Percentiles rank a stretch among this genome's conserved stretches.
These are phyloP conservation scores for Triops cancriformis DNA, from an alignment of 1,140 invertebrate genomes.

Conservation along the genomic window DNA sequence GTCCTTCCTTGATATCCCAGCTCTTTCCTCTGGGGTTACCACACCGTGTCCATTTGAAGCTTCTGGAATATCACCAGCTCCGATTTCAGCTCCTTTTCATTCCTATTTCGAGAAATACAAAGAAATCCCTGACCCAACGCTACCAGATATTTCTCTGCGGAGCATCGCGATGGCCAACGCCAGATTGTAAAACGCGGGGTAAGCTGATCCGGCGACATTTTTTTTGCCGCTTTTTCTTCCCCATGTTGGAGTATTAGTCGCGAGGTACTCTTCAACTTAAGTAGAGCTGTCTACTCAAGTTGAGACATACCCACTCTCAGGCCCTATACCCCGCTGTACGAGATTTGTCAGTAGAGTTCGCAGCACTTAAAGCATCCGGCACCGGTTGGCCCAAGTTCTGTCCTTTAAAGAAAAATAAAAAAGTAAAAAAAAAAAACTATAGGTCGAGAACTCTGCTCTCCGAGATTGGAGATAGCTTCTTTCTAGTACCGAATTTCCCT, in stretches of 20 bases:
- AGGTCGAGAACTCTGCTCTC: background rate
- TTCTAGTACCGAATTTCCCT: background rate
- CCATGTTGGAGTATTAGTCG: background rate
- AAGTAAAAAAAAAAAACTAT: background rate
- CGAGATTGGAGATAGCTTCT: background rate
- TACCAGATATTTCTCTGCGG: background rate
- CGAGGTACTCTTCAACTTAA: slow-evolving; percentile 10
- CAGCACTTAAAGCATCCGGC: background rate
- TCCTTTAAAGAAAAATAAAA: background rate
- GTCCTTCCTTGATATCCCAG: no score
- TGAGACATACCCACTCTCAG: background rate
- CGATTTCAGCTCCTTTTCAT: background rate
- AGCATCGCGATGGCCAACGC: background rate
- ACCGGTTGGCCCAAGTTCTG: background rate
- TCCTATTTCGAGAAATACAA: background rate
- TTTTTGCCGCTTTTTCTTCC: background rate
- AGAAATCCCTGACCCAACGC: background rate
- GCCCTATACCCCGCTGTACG: background rate
- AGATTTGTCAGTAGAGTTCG: background rate
- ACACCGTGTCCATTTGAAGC: background rate
- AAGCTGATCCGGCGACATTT: background rate
- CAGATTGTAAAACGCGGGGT: background rate
- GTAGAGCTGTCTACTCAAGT: slow-evolving; percentile 5
- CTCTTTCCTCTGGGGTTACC: no score
- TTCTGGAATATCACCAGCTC: background rate